Evolutionary conservation across 1,140 invertebrate genomes (phyloP).

Genomic region (Eumaeus atala): DNA sequence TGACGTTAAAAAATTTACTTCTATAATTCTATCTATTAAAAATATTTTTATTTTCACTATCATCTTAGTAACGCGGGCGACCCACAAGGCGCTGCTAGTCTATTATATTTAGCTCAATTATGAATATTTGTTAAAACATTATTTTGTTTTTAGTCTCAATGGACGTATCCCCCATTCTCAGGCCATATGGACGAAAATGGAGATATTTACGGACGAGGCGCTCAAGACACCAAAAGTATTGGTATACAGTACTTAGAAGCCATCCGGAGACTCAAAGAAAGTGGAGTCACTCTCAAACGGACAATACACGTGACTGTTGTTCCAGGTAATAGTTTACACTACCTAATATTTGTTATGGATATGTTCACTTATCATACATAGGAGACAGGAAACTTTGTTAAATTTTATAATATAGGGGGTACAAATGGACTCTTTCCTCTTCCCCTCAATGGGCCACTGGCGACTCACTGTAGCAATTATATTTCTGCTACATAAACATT

Average conservation of each 20-base stretch:
- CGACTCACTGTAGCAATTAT: no score
- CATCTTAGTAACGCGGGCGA: no score
- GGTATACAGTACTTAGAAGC: conserved; percentile 87
- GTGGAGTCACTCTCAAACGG: conserved; percentile 74
- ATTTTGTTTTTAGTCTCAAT: conserved; percentile 44
- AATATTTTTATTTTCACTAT: no score
- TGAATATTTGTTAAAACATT: not conserved
- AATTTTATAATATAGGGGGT: no score
- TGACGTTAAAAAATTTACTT: no score
- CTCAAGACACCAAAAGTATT: conserved; percentile 88
- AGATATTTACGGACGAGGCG: conserved; percentile 86
- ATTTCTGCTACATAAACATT: no score
- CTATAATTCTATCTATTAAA: no score
- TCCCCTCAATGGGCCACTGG: no score
- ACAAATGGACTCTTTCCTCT: no score
- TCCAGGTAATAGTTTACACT: conserved; percentile 61
- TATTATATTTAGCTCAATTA: no score
- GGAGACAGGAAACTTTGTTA: no score
- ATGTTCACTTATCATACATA: conserved; percentile 48
- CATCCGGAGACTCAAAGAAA: conserved; percentile 77
- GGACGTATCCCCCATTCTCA: conserved; percentile 86
- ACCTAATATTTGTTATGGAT: conserved; percentile 20
- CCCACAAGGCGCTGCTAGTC: no score
- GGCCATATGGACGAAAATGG: conserved; percentile 83
- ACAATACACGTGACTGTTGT: conserved; percentile 87